Percentiles rank a stretch among this genome's conserved stretches.
phyloP scores from a whole-genome alignment of 2,888 invertebrate genomes.

The Diloba caeruleocephala region DNA sequence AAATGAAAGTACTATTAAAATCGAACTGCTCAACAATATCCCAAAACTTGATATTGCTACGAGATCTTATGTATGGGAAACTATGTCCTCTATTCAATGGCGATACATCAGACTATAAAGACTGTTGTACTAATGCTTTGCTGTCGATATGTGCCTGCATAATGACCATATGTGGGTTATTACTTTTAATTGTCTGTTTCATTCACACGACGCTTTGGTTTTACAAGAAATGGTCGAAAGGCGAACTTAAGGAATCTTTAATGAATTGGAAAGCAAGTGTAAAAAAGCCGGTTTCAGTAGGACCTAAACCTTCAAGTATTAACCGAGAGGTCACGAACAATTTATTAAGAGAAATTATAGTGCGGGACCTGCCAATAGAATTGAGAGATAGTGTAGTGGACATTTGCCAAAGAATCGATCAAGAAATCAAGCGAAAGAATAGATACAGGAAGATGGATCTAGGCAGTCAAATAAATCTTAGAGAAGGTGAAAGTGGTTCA shows the following conservation, averaged over 20 bases:
- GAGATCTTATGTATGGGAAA: constrained; percentile 71
- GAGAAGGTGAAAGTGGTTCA: constrained; percentile 15
- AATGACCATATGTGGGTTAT: constrained; percentile 54
- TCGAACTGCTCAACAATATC: constrained; percentile 79
- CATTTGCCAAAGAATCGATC: constrained; percentile 69
- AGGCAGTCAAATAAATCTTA: constrained; percentile 41
- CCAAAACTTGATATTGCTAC: constrained; percentile 71
- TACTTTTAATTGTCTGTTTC: constrained; percentile 63
- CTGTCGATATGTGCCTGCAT: constrained; percentile 64
- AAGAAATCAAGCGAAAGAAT: constrained; percentile 65
- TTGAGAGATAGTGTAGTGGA: constrained; percentile 68
- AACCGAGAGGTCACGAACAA: constrained; percentile 64
- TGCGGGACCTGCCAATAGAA: constrained; percentile 73
- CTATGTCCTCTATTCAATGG: constrained; percentile 56
- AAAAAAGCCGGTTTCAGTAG: constrained; percentile 17
- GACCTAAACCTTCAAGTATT: constrained; percentile 28
- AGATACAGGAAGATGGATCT: constrained; percentile 65
- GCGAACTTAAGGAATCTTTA: constrained; percentile 49
- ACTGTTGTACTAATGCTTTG: constrained; percentile 63
- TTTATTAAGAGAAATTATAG: constrained; percentile 73
- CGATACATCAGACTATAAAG: constrained; percentile 59
- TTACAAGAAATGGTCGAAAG: constrained; percentile 54
- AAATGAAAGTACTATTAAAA: constrained; percentile 56
- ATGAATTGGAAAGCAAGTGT: constrained; percentile 41
- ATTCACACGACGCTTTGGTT: constrained; percentile 57